Evolutionary conservation across 2,888 invertebrate species (phyloP).

Genomic region (Siphlonurus alternatus): DNA sequence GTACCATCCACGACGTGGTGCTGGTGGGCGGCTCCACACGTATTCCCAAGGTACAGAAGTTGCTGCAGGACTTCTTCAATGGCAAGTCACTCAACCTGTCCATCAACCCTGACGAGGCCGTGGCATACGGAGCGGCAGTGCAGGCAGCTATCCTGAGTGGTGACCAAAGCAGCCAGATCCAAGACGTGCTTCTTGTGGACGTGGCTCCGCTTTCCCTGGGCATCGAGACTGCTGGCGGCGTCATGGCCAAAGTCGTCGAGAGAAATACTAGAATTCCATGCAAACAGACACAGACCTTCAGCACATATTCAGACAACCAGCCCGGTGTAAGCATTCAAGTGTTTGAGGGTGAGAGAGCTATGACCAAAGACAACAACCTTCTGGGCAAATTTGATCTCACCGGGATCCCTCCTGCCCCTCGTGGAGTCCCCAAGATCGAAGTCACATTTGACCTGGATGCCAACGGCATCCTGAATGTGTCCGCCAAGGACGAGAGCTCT

Average conservation of each 20-base stretch:
- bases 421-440: no score
- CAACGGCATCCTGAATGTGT: constrained; percentile 65
- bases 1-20: no score
- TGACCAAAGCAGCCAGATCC: constrained; percentile 44
- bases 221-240: constrained; percentile 63
- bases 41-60: constrained; percentile 58
- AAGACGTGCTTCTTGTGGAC: constrained; percentile 68
- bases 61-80: constrained; percentile 58
- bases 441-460: constrained; percentile 73
- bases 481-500: constrained; percentile 52
- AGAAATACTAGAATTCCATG: constrained; percentile 64
- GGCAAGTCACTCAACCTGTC: constrained; percentile 55
- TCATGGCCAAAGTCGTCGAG: constrained; percentile 69
- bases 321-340: constrained; percentile 76
- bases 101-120: constrained; percentile 67
- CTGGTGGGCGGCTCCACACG: constrained; percentile 68
- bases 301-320: constrained; percentile 86
- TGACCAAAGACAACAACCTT: constrained; percentile 83
- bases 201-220: no score
- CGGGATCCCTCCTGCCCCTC: no score
- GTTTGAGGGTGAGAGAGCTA: constrained; percentile 65
- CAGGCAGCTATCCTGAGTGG: constrained; percentile 57
- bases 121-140: constrained; percentile 60
- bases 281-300: constrained; percentile 59
- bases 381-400: constrained; percentile 26